Evolutionary conservation across 1,140 invertebrate species (phyloP).

Genomic region (honey bee (Apis mellifera)): Amel_HAv3.1 CM009942.2:5982501-5983000

Average conservation of each 20-base stretch:
- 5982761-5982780: neutral
- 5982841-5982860: neutral
- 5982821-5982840: neutral
- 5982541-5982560: slow-evolving; percentile 36
- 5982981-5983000: too few relatives aligned
- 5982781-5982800: neutral
- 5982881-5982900: too few relatives aligned
- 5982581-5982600: slow-evolving; percentile 5
- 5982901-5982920: too few relatives aligned
- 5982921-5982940: too few relatives aligned
- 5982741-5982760: slow-evolving; percentile 4
- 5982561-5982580: slow-evolving; percentile 43
- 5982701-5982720: slow-evolving; percentile 46
- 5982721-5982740: slow-evolving; percentile 40
- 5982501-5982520: slow-evolving; percentile 60
- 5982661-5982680: slow-evolving; percentile 44
- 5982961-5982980: too few relatives aligned
- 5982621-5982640: slow-evolving; percentile 61
- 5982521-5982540: slow-evolving; percentile 61
- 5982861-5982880: too few relatives aligned
- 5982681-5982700: slow-evolving; percentile 22
- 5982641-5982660: slow-evolving; percentile 54
- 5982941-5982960: too few relatives aligned
- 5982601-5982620: slow-evolving; percentile 19
- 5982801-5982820: too few relatives aligned